A percentile compares a stretch with the other conserved stretches of the same genome.
These are phyloP conservation scores for Plectropomus leopardus DNA, from an alignment of 2,113 vertebrate species.

Conservation along the genomic window DNA sequence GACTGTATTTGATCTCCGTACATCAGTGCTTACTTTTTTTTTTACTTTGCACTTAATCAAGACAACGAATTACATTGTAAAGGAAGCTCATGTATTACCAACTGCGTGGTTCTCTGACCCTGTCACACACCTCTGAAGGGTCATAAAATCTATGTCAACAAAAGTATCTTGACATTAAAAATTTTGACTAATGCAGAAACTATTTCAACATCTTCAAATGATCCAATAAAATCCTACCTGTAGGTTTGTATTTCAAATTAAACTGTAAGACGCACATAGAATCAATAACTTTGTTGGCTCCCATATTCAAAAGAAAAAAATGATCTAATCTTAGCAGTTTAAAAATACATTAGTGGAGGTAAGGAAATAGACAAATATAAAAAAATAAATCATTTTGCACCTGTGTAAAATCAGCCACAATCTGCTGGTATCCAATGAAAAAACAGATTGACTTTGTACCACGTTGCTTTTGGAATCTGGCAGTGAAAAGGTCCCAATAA, in stretches of 20 bases:
- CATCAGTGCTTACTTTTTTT: background rate
- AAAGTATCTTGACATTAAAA: constrained; percentile 9
- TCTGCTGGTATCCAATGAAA: background rate
- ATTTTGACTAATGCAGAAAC: background rate
- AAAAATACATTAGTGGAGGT: too few species aligned
- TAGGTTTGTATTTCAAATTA: background rate
- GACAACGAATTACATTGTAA: background rate
- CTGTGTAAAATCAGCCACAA: constrained; percentile 33
- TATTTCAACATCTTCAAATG: background rate
- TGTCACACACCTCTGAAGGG: background rate
- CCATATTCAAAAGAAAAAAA: too few species aligned
- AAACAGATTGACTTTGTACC: background rate
- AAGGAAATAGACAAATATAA: too few species aligned
- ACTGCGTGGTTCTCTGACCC: constrained; percentile 4
- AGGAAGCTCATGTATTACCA: background rate
- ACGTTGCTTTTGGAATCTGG: constrained; percentile 24
- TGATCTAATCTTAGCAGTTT: background rate
- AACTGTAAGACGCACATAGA: background rate
- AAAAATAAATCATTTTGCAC: constrained; percentile 5
- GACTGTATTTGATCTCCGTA: background rate
- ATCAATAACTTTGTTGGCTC: too few species aligned
- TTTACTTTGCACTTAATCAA: background rate
- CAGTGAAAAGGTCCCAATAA: background rate
- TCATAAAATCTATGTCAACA: too few species aligned
- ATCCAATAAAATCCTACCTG: constrained; percentile 2